Base-by-base conservation (phyloP, 1,140 invertebrate genomes). In the Lordiphosa stackelbergi region DNA sequence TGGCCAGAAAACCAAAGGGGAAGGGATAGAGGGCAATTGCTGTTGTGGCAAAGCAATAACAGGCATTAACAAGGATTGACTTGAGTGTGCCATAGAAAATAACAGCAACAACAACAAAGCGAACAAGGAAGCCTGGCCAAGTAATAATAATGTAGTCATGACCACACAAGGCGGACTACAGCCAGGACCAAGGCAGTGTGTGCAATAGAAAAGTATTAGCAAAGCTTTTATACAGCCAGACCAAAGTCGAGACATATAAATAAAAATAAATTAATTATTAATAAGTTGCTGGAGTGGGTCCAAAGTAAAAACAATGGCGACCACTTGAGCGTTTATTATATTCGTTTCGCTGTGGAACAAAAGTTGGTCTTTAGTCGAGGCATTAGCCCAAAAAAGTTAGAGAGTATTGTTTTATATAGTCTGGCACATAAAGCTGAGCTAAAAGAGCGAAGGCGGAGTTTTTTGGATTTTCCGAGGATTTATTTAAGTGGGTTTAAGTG, bases 221-320 rank as follows among this genome's bases (percentile, higher is more conserved):
- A 35, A 54, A 65, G 55, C 70, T 60, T 41, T 64, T 53, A 57
- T 66, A 43, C 53, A 61, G 22, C 41, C n/a, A 38, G 13, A 36
- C 46, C n/a, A 5, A 11, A 4, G 19, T 13, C 28, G 42, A 43
- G 42, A 40, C 46, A 4, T 31, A 63, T 60, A 58, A 51, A 47
- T 66, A 66, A 40, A 68, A 64, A 48, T 54, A 59, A 77, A 78
- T 79, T 75, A 79, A 75, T 81, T 49, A 81, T 71, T 81, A 79
- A 81, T 75, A 74, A 61, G 22, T 24, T 24, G 22, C 22, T 24
- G 22, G 22, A 2, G 22, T 24, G 2, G 4, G 22, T 24, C 5
- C 22, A 24, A 5, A 4, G 4, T 24, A 24, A 24, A 24, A 24
- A 24, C 22, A 24, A 24, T 24, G 22, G 22, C 22, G 22, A 24